Evolutionary conservation across 2,797 vertebrate species (phyloP), one percentile per base, ranked within the genome.

Genomic region (Pelodytes ibericus): DNA sequence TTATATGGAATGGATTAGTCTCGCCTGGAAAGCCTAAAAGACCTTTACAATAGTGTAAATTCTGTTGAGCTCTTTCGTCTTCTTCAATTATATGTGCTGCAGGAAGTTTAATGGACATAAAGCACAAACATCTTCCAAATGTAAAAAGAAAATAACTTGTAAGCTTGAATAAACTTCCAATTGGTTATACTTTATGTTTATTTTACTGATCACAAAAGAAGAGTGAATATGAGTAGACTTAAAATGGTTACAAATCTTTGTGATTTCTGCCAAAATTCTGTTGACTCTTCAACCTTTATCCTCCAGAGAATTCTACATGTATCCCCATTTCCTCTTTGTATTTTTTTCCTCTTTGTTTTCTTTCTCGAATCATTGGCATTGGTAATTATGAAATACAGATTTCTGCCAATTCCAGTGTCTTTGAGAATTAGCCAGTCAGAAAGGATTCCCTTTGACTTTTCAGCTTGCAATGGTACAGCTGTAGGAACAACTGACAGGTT

Each of bases 371-470:
- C 20, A 58, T 25, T 71, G 49, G 30, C 70, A 70, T 44, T 39
- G 56, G 58, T 70, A 70, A 63, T 71, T 71, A 64, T 57, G 20
- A 63, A 76, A 20, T 39, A 26, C 67, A 71, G 74, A 71, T 24
- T 63, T 71, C 59, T 76, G 60, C 20, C 25, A 53, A 51, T 53
- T 62, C 51, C 65, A 69, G 30, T 31, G 22, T 76, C 44, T 75
- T 51, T 70, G 44, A 70, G 51, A 76, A 63, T 56, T 9, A 16
- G 68, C 58, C 59, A 63, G 33, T 71, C 49, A 39, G 31, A 76
- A 41, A 63, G 67, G 74, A 76, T 76, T 76, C 59, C 74, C 67
- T 57, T 26, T 39, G 59, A 70, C 25, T 76, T 57, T 63, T 31
- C 44, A 27, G 15, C 25, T 39, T 76, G 58, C 30, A 56, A 62